A percentile compares a stretch with the other conserved stretches of the same genome.
Evolutionary conservation across 1,140 invertebrate genomes (phyloP).

Genomic region (Lanistes nyassanus): DNA sequence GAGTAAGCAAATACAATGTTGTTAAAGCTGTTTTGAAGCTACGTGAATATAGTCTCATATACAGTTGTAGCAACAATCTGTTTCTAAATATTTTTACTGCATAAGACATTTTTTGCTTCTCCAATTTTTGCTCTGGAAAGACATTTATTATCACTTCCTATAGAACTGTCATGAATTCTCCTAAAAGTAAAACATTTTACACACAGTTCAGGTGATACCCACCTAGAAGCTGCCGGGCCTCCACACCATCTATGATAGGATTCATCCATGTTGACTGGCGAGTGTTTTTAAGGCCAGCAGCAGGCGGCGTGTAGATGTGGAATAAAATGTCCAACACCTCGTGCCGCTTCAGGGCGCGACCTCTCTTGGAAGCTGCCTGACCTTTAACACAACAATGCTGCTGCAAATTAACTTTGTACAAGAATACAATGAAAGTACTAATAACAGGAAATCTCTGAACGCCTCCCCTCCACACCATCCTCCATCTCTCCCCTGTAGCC

Average conservation of each 20-base stretch:
- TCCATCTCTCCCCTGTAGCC: too few relatives aligned
- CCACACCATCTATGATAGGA: constrained; percentile 64
- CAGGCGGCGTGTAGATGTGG: constrained; percentile 62
- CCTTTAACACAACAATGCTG: constrained; percentile 35
- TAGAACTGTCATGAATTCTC: too few relatives aligned
- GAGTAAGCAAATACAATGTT: too few relatives aligned
- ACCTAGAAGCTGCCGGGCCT: constrained; percentile 63
- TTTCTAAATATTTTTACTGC: background rate
- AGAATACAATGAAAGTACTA: too few relatives aligned
- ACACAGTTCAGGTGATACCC: too few relatives aligned
- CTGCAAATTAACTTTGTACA: too few relatives aligned
- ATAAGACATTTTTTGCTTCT: background rate
- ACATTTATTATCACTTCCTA: background rate
- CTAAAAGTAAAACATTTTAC: too few relatives aligned
- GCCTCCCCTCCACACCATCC: too few relatives aligned
- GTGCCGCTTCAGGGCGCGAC: constrained; percentile 51
- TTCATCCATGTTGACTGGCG: constrained; percentile 65
- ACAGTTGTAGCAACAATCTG: background rate
- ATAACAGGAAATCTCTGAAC: too few relatives aligned
- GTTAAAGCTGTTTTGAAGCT: too few relatives aligned
- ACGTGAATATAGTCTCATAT: too few relatives aligned
- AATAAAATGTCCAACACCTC: constrained; percentile 61
- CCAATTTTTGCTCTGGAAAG: background rate
- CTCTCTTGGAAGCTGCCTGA: constrained; percentile 39
- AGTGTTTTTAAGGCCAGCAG: constrained; percentile 48